Evolutionary conservation across 2,797 vertebrate genomes (phyloP).

Genomic region (Oophaga sylvatica): DNA sequence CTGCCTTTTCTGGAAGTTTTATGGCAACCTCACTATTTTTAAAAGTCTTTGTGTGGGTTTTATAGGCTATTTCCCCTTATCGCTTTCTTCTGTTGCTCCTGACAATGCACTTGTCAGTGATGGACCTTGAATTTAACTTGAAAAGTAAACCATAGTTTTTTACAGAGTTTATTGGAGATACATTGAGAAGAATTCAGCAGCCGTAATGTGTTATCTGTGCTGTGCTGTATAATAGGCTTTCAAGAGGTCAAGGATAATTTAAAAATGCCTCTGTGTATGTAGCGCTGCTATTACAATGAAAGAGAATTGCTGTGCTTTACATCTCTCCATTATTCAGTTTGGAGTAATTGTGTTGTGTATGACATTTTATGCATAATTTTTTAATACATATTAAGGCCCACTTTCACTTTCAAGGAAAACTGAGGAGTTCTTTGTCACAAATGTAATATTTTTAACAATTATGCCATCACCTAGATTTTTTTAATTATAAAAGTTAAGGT

Average conservation of each 20-base stretch:
- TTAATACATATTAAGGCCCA: background rate
- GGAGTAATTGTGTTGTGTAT: slow-evolving; percentile 29
- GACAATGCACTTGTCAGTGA: slow-evolving; percentile 45
- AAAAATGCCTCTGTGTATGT: slow-evolving; percentile 29
- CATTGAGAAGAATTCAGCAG: slow-evolving; percentile 16
- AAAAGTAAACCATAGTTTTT: slow-evolving; percentile 40
- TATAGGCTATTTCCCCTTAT: slow-evolving; percentile 52
- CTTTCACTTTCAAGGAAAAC: background rate
- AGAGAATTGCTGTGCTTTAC: slow-evolving; percentile 25
- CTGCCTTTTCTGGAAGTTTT: background rate
- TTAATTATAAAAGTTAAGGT: background rate
- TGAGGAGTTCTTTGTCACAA: slow-evolving; percentile 21
- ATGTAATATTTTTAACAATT: background rate
- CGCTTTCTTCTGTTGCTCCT: background rate
- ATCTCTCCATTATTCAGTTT: slow-evolving; percentile 39
- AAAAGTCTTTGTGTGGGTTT: slow-evolving; percentile 29
- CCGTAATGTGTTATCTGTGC: slow-evolving; percentile 46
- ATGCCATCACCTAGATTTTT: slow-evolving; percentile 4
- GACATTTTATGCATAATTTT: background rate
- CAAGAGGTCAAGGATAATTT: slow-evolving; percentile 52
- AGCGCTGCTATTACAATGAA: slow-evolving; percentile 20
- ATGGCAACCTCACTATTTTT: slow-evolving; percentile 13
- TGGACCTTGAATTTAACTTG: slow-evolving; percentile 53
- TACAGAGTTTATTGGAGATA: slow-evolving; percentile 30
- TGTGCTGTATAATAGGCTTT: slow-evolving; percentile 49